Evolutionary conservation across 2,797 vertebrate species (phyloP), one percentile per base, ranked within the genome.

Genomic region (Microhierax caerulescens): DNA sequence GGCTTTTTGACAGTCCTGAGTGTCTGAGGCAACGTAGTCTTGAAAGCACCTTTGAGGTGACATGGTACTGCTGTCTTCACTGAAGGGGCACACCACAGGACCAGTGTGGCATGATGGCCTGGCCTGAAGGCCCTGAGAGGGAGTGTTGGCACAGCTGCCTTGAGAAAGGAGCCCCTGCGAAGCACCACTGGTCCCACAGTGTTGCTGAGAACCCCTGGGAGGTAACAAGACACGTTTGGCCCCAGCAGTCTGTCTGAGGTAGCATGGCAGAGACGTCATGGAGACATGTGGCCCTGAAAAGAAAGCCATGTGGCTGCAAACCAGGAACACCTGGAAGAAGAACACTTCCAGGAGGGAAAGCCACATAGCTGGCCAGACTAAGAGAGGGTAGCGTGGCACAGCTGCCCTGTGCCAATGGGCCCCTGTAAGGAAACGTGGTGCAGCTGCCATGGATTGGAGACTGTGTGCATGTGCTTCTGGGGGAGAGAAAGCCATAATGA

Each of bases 131-230:
- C 32, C 25, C 22, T 21, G 48, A 1, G 3, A 65, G 39, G 47
- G 76, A 73, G 9, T 54, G 27, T 11, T 0, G 2, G 84, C 68
- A 56, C 39, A 36, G 45, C 54, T n/a, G 68, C 43, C 63, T 24
- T 2, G 2, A 48, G 51, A 19, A 24, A 19, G 63, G 67, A 74
- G 61, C 14, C 54, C 20, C 54, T 13, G 27, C 1, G 1, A 63
- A 48, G 70, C 34, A 48, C 34, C 18, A 3, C 37, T 30, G 65
- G 18, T 32, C 17, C 51, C 6, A 0, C 1, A 0, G 3, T 2
- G 25, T 14, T 4, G 3, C 68, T 47, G 37, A 59, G 12, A 72
- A 39, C 53, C 16, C 20, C 54, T 15, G 25, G 25, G 60, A 88
- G 47, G 43, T 47, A 45, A 50, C 0, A 0, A 61, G 30, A 22